Conservation (phyloP, 2,888 invertebrate genomes). For the Polydrusus pterygomalis region DNA sequence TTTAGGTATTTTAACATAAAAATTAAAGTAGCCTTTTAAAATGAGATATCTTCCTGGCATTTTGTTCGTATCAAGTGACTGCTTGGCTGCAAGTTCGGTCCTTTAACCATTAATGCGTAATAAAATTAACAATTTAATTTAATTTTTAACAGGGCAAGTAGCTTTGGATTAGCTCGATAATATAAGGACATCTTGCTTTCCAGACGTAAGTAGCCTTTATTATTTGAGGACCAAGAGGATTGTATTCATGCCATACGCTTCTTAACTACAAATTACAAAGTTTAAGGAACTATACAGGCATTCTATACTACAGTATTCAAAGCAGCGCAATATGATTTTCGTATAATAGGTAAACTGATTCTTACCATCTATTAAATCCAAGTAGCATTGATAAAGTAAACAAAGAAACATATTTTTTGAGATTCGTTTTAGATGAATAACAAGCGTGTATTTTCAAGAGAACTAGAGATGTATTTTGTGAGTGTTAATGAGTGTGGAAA, state of each 20-base stretch:
- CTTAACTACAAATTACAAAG: slow-evolving; percentile 48
- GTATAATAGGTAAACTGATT: slow-evolving; percentile 67
- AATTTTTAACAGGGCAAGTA: too few species aligned
- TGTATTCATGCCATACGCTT: slow-evolving; percentile 36
- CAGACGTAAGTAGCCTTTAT: not conserved
- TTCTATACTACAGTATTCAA: slow-evolving; percentile 61
- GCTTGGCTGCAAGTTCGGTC: too few species aligned
- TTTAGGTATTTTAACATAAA: too few species aligned
- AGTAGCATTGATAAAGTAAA: slow-evolving; percentile 70
- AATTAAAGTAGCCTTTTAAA: too few species aligned
- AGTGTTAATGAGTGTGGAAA: slow-evolving; percentile 30
- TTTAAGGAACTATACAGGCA: slow-evolving; percentile 62
- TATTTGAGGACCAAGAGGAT: slow-evolving; percentile 14
- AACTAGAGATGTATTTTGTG: slow-evolving; percentile 9
- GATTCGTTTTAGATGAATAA: slow-evolving; percentile 39
- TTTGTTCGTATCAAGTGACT: too few species aligned
- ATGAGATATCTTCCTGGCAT: too few species aligned
- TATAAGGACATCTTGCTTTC: not conserved
- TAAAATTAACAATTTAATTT: too few species aligned
- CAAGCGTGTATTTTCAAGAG: slow-evolving; percentile 40
- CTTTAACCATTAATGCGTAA: too few species aligned
- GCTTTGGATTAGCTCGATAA: too few species aligned
- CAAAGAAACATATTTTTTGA: slow-evolving; percentile 59
- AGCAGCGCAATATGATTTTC: slow-evolving; percentile 55
- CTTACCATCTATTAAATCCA: slow-evolving; percentile 73